Conservation (phyloP, 2,797 vertebrate genomes). For the Ptychobarbus kaznakovi region DNA sequence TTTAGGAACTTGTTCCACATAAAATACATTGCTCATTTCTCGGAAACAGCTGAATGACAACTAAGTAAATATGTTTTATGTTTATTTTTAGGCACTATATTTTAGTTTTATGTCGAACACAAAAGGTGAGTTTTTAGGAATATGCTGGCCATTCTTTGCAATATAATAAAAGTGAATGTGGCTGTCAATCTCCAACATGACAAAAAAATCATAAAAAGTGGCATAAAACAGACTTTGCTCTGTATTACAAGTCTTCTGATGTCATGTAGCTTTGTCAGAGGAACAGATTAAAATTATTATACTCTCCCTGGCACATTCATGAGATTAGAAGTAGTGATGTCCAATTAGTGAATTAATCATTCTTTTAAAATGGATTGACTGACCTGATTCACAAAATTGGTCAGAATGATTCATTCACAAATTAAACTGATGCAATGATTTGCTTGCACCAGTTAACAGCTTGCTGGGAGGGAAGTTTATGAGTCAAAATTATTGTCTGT, state of each 20-base stretch:
- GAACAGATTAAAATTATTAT: not conserved
- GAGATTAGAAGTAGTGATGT: not conserved
- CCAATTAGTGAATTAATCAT: not conserved
- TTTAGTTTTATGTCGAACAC: not conserved
- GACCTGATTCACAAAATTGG: not conserved
- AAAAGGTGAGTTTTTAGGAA: not conserved
- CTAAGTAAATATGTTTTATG: not conserved
- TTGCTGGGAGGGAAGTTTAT: not conserved
- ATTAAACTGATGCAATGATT: not conserved
- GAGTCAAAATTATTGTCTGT: not conserved
- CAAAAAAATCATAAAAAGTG: not conserved
- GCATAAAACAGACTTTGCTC: not conserved
- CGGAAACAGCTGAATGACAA: not conserved
- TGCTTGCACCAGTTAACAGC: not conserved
- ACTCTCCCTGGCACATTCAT: not conserved
- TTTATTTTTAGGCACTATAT: not conserved
- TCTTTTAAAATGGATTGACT: not conserved
- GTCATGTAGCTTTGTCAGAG: not conserved
- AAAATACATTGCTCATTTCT: not conserved
- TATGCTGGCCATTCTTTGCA: not conserved
- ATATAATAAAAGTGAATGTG: not conserved
- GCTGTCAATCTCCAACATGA: not conserved
- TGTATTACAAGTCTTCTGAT: not conserved
- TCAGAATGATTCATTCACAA: not conserved
- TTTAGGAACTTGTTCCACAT: not conserved